These are phyloP conservation scores for Peromyscus nudipes DNA, from an alignment of 2,797 vertebrate genomes.

Conservation along the genomic window DNA sequence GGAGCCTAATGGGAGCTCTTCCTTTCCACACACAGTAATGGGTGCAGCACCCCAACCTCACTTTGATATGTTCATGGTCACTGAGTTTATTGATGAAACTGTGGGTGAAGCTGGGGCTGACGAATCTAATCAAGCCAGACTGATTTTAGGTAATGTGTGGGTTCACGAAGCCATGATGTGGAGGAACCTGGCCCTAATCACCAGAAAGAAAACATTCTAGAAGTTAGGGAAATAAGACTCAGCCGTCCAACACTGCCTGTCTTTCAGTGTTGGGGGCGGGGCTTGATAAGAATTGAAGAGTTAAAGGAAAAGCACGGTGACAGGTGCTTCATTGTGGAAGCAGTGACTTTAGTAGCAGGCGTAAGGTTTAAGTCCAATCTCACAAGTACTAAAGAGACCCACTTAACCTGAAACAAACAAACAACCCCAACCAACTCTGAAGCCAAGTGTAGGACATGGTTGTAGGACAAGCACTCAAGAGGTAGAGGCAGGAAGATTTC, in stretches of 20 bases:
- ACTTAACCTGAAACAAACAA: not conserved
- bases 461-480: not conserved
- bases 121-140: not conserved
- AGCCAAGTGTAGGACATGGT: not conserved
- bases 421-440: not conserved
- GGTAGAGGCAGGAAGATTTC: not conserved
- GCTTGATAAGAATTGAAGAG: too few species aligned
- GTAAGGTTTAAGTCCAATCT: not conserved
- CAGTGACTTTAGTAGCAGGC: not conserved
- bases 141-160: not conserved
- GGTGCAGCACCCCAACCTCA: accelerated
- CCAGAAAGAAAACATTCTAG: not conserved
- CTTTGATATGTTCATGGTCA: not conserved
- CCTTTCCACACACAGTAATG: accelerated
- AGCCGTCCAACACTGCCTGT: not conserved
- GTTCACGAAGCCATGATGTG: not conserved
- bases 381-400: too few species aligned
- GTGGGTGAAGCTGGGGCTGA: not conserved
- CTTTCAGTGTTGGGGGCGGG: not conserved
- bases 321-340: not conserved
- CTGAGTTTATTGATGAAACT: not conserved
- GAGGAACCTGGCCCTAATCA: not conserved
- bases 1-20: not conserved
- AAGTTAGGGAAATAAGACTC: not conserved
- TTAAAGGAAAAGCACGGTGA: not conserved